phyloP scores from a whole-genome alignment of 2,113 vertebrate species.

The Osmerus mordax region DNA sequence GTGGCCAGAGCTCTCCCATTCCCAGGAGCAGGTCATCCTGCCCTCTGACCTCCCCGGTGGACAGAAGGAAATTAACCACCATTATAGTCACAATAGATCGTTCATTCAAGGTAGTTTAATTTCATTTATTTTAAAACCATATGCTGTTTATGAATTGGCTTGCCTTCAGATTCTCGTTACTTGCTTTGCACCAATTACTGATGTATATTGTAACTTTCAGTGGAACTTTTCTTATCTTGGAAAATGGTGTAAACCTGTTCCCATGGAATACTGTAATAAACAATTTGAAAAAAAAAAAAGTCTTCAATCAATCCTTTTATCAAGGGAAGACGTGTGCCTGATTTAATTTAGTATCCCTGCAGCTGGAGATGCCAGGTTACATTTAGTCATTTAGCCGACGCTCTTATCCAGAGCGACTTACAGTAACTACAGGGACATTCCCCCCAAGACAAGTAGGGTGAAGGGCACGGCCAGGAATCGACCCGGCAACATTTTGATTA shows the following conservation, averaged over 20 bases:
- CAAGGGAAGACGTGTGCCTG: too few relatives aligned
- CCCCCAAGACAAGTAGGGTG: too few relatives aligned
- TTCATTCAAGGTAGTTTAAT: conserved; percentile 17
- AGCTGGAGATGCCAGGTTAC: too few relatives aligned
- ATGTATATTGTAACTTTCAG: conserved; percentile 60
- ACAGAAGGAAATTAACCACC: too few relatives aligned
- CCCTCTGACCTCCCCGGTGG: too few relatives aligned
- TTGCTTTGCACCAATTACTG: conserved; percentile 47
- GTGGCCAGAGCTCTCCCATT: not conserved
- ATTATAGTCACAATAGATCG: conserved; percentile 1
- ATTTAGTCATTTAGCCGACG: too few relatives aligned
- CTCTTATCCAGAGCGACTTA: too few relatives aligned
- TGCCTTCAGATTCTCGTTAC: conserved; percentile 10
- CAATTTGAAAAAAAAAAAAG: conserved; percentile 33
- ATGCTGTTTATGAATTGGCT: conserved; percentile 20
- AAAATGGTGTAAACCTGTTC: conserved; percentile 75
- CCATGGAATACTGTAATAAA: conserved; percentile 78
- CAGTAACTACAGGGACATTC: too few relatives aligned
- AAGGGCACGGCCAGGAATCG: too few relatives aligned
- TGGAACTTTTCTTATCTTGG: conserved; percentile 67
- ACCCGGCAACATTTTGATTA: too few relatives aligned
- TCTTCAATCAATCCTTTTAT: too few relatives aligned
- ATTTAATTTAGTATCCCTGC: too few relatives aligned
- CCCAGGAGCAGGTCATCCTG: not conserved
- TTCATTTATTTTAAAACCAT: conserved; percentile 28